These are phyloP conservation scores for Tachysurus fulvidraco DNA, from an alignment of 2,113 vertebrate species.

Conservation along the genomic window DNA sequence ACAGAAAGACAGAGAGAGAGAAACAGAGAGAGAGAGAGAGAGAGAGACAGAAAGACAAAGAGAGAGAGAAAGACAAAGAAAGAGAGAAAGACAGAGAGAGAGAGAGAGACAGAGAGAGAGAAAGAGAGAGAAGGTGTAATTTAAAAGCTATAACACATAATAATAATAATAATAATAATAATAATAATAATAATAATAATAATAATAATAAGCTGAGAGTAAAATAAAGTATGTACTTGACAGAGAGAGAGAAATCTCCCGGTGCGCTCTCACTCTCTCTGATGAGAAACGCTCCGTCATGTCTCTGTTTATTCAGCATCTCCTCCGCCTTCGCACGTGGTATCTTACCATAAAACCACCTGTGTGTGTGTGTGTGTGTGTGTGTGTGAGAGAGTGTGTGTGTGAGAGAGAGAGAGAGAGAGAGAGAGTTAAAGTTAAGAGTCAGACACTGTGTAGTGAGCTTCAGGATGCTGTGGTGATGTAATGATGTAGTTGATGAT, in stretches of 20 bases:
- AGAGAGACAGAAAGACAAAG: too few species aligned
- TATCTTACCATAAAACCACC: slow-evolving; percentile 90
- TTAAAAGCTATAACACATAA: not conserved
- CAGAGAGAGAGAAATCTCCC: slow-evolving; percentile 85
- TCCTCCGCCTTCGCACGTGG: slow-evolving; percentile 85
- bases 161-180: not conserved
- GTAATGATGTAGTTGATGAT: too few species aligned
- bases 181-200: not conserved
- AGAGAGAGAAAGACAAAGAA: too few species aligned
- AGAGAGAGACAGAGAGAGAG: not conserved
- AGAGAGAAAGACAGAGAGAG: not conserved
- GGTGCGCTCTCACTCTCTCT: slow-evolving; percentile 85
- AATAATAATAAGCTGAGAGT: not conserved
- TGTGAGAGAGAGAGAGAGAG: too few species aligned
- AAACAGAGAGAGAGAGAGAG: too few species aligned
- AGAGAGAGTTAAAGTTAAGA: too few species aligned
- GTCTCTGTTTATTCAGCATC: slow-evolving; percentile 85
- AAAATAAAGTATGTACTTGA: slow-evolving; percentile 72
- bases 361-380: slow-evolving; percentile 50
- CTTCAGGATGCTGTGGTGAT: too few species aligned
- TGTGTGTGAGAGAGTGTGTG: not conserved
- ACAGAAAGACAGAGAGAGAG: too few species aligned
- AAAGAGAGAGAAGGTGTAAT: too few species aligned
- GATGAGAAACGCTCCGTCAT: slow-evolving; percentile 85
- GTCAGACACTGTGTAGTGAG: too few species aligned